Base-by-base conservation (phyloP, 2,888 invertebrate genomes). In the Erebia aethiops region DNA sequence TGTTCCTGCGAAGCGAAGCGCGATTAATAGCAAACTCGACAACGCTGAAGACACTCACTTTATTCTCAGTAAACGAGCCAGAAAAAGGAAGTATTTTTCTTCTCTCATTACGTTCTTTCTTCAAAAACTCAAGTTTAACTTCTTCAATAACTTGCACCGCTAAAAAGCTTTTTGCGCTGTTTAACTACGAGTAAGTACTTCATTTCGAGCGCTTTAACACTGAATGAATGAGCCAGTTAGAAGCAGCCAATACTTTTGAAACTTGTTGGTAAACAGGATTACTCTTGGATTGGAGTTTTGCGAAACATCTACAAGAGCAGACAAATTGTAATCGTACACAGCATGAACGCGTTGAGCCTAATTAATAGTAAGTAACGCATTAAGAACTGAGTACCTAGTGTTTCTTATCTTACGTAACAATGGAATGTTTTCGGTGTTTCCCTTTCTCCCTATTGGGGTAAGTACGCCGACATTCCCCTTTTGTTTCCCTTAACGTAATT, bases 1-100 rank as follows among this genome's bases (percentile, higher is more conserved):
- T 80, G 81, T 81, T 81, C 77, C 77, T 75, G 77, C 78, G 80
- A 80, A 79, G 79, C 78, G 69, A 75, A 67, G 73, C 73, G 70
- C 79, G 77, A 79, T 81, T 81, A 83, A 81, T 78, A 77, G 78
- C 74, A 58, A 67, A 77, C 73, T 71, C 73, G 58, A 74, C 70
- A 71, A 70, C 60, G 70, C 73, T 74, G 72, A 76, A 75, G 74
- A 77, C 67, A 71, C 71, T 73, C 70, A 72, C 65, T 76, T 76
- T 75, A 76, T 75, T 73, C 68, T 61, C 70, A 72, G 72, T 70
- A 70, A 74, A 72, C 70, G 74, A 74, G 67, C 72, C 68, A 66
- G 71, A 74, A 72, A 72, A 72, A 67, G 67, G 60, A 67, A 67
- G 52, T 69, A 74, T 51, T 67, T 67, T 52, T 67, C 66, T 69